Evolutionary conservation across 2,113 vertebrate genomes (phyloP).

Genomic region (Merops nubicus): DNA sequence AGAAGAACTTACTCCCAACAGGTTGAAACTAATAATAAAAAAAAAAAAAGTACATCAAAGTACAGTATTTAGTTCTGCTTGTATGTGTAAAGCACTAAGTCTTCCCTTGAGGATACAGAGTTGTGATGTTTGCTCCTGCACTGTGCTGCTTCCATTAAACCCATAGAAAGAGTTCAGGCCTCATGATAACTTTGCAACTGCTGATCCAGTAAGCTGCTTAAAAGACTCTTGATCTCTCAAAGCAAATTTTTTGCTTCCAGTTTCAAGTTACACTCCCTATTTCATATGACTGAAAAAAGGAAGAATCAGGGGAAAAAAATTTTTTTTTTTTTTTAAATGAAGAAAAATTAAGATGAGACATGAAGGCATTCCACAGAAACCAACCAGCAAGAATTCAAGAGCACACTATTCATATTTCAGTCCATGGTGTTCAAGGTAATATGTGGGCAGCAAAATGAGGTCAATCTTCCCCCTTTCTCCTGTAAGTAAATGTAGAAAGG

Average conservation of each 20-base stretch:
- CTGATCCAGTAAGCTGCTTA: conserved; percentile 73
- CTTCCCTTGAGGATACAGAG: conserved; percentile 60
- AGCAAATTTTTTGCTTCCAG: conserved; percentile 65
- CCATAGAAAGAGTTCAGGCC: conserved; percentile 59
- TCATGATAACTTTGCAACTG: conserved; percentile 67
- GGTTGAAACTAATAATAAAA: conserved; percentile 19
- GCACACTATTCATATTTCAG: background rate
- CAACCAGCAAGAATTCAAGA: background rate
- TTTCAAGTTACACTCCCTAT: conserved; percentile 51
- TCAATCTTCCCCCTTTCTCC: background rate
- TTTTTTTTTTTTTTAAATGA: too few relatives aligned
- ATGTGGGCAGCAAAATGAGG: background rate
- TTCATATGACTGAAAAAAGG: conserved; percentile 34
- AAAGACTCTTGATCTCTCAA: conserved; percentile 70
- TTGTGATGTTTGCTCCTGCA: conserved; percentile 62
- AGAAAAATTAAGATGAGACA: conserved; percentile 20
- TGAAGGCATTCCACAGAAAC: background rate
- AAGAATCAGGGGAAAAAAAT: background rate
- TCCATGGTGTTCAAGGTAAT: background rate
- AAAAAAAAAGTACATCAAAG: conserved; percentile 62
- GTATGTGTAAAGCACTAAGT: conserved; percentile 61
- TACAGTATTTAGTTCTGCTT: conserved; percentile 68
- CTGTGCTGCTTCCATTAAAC: conserved; percentile 54
- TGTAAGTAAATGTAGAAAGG: background rate
- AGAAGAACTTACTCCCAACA: conserved; percentile 29